Percentiles rank a stretch among this genome's conserved stretches.
phyloP scores from a whole-genome alignment of 2,797 vertebrate genomes.

The Galagoides demidoff region DNA sequence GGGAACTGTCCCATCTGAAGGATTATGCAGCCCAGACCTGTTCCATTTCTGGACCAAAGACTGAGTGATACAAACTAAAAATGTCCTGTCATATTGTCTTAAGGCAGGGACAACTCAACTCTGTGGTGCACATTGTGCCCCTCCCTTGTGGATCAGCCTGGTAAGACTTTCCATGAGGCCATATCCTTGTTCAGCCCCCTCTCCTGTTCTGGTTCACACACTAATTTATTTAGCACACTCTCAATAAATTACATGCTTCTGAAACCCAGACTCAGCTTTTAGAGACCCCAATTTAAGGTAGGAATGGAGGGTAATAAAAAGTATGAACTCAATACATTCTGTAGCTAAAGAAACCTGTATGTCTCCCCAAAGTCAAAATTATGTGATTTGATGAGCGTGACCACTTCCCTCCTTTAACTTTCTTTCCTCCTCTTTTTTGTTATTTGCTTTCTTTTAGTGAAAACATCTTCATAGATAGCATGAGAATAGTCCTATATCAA shows the following conservation, averaged over 20 bases:
- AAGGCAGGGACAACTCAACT: no score
- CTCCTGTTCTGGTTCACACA: neutral
- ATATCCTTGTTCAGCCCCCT: neutral
- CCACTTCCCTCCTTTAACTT: neutral
- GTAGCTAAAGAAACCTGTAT: neutral
- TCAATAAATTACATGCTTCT: neutral
- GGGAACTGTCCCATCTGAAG: neutral
- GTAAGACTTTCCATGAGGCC: neutral
- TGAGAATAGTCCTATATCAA: neutral
- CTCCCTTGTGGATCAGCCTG: neutral
- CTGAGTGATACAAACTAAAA: neutral
- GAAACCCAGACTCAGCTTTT: neutral
- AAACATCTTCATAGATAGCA: neutral
- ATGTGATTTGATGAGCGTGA: neutral
- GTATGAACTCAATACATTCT: neutral
- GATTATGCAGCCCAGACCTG: neutral
- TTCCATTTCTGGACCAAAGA: neutral
- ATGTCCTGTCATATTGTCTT: neutral
- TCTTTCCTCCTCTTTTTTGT: fast-evolving
- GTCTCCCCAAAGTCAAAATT: neutral
- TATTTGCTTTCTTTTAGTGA: no score
- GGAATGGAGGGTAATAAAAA: neutral
- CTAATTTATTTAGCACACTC: neutral
- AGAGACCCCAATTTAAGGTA: neutral
- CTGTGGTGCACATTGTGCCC: neutral